phyloP scores from a whole-genome alignment of 2,888 invertebrate genomes.

The Idaea straminata region DNA sequence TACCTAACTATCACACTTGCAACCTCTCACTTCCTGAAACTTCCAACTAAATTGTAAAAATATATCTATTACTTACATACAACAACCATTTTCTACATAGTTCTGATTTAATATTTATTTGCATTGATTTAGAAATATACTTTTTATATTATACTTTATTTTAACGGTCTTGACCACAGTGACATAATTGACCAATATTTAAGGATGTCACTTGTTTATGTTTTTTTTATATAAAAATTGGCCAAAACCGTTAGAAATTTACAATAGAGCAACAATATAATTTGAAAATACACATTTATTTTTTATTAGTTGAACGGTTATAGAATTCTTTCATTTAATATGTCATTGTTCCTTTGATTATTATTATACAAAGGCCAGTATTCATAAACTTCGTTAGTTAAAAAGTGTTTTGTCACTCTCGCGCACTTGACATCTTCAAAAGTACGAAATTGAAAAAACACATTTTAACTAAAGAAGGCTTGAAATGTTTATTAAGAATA shows the following conservation, averaged over 20 bases:
- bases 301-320: slow-evolving; percentile 8
- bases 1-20: slow-evolving; percentile 7
- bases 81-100: slow-evolving; percentile 46
- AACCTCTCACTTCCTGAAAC: slow-evolving; percentile 1
- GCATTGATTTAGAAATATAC: slow-evolving; percentile 25
- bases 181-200: neutral
- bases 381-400: too few species aligned
- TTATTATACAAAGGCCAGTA: neutral
- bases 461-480: too few species aligned
- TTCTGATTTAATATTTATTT: slow-evolving; percentile 27
- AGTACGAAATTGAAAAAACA: too few species aligned
- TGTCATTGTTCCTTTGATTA: neutral
- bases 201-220: neutral
- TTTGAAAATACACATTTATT: slow-evolving; percentile 21
- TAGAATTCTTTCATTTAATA: neutral
- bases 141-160: slow-evolving; percentile 12
- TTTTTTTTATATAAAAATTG: neutral
- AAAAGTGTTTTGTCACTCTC: too few species aligned
- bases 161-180: neutral
- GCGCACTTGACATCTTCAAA: too few species aligned
- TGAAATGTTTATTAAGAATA: too few species aligned
- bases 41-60: slow-evolving; percentile 60
- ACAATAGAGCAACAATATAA: neutral
- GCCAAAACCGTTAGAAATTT: neutral
- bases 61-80: slow-evolving; percentile 52